Base-by-base conservation (phyloP, 2,797 vertebrate species). In the Onychomys leucogaster region DNA sequence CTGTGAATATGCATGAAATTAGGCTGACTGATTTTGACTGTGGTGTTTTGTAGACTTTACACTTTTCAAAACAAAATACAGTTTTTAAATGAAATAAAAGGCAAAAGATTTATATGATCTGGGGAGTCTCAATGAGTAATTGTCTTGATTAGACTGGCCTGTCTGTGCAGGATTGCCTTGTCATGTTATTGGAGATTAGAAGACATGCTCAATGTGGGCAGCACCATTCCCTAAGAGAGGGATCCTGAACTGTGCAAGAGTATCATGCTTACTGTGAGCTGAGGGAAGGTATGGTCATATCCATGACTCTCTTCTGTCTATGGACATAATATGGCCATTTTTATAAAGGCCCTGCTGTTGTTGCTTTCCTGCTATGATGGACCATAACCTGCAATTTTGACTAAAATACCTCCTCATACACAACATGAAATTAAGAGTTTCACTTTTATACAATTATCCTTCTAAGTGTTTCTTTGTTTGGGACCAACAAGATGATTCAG, bases 41-140 rank as follows among this genome's bases (percentile, higher is more conserved):
- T 9, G 10, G 11, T 81, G 37, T 94, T 93, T 94, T 90, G 16
- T 55, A 95, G 25, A 84, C 57, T 21, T 75, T 86, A 49, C 34
- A 67, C 23, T 73, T 96, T 94, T 92, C 69, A 34, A 71, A 93
- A 83, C n/a, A 85, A 76, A 91, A 5, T 88, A n/a, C 63, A 34
- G 34, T 89, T 65, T 37, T 16, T 37, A 41, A 89, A 46, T 85
- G 43, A 85, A 46, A 63, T 65, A 46, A 67, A 65, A 67, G 61
- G 11, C 61, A 49, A n/a, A 84, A 85, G 43, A 46, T 23, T n/a
- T 85, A 49, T n/a, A 14, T 85, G 83, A 67, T n/a, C 43, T 85
- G 83, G 61, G 63, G 16, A 85, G 11, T 49, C 83, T 85, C 61
- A 23, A 4, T 46, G 19, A 46, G 10, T 65, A 65, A 49, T 34